These are phyloP conservation scores for Leptinotarsa haldemani DNA, from an alignment of 2,888 invertebrate species.

Conservation along the genomic window DNA sequence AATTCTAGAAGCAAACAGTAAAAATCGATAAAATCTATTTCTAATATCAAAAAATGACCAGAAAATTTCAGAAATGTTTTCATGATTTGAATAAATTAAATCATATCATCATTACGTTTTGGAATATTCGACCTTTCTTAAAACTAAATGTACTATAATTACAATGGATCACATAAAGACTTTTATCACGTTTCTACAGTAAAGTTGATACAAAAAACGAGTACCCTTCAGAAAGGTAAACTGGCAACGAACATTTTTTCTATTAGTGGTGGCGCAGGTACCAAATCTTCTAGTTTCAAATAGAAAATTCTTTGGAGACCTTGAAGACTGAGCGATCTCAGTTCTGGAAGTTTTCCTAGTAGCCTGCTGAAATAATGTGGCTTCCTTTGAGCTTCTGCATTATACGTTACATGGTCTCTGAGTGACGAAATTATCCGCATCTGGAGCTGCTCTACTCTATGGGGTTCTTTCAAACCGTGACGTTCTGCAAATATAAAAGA, in stretches of 20 bases:
- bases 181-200: slow-evolving; percentile 60
- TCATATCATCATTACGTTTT: not conserved
- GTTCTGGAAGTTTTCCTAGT: slow-evolving; percentile 91
- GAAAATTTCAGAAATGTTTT: slow-evolving; percentile 1
- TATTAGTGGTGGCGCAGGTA: slow-evolving; percentile 91
- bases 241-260: slow-evolving; percentile 96
- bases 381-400: slow-evolving; percentile 88
- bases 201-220: slow-evolving; percentile 33
- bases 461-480: slow-evolving; percentile 91
- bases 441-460: slow-evolving; percentile 93
- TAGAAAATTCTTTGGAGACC: slow-evolving; percentile 95
- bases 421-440: slow-evolving; percentile 96
- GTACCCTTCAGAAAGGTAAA: slow-evolving; percentile 82
- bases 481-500: slow-evolving; percentile 75
- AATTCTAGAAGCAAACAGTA: slow-evolving; percentile 3
- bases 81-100: not conserved
- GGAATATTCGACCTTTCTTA: slow-evolving; percentile 7
- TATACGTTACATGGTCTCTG: slow-evolving; percentile 95
- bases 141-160: slow-evolving; percentile 14
- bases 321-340: slow-evolving; percentile 92
- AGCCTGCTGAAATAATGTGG: slow-evolving; percentile 94
- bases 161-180: slow-evolving; percentile 64
- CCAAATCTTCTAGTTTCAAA: slow-evolving; percentile 90
- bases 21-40: not conserved
- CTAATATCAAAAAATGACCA: slow-evolving; percentile 7